These are phyloP conservation scores for Olivierus martensii DNA, from an alignment of 1,140 invertebrate species.

Conservation along the genomic window DNA sequence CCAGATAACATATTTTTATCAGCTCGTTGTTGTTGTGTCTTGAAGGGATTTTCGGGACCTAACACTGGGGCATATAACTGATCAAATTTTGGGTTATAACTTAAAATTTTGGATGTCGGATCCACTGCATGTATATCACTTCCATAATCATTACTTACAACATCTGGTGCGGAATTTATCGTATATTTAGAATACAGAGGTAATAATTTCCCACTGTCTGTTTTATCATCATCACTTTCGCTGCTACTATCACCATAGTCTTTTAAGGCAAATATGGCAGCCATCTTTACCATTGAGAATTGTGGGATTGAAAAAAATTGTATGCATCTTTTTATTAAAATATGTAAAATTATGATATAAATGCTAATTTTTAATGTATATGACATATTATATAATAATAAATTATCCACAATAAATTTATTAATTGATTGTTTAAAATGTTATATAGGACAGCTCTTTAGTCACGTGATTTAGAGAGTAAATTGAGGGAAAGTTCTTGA, in stretches of 20 bases:
- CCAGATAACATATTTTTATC: slow-evolving; percentile 85
- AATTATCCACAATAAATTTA: no score
- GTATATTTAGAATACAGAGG: background rate
- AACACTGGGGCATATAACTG: slow-evolving; percentile 84
- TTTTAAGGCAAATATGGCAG: slow-evolving; percentile 5
- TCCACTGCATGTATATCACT: slow-evolving; percentile 42
- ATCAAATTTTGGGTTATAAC: slow-evolving; percentile 88
- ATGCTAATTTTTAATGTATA: no score
- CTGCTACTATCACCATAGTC: slow-evolving; percentile 11
- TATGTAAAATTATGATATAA: no score
- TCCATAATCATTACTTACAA: slow-evolving; percentile 42
- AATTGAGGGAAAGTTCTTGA: no score
- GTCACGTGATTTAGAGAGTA: no score
- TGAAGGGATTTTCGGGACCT: slow-evolving; percentile 81
- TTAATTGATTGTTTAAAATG: no score
- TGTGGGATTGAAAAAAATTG: no score
- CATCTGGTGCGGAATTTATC: slow-evolving; percentile 55
- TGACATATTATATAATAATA: no score
- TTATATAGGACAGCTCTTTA: no score
- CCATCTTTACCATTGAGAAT: background rate
- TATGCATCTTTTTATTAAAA: no score
- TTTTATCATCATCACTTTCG: background rate
- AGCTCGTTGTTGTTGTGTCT: slow-evolving; percentile 73
- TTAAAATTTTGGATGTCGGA: slow-evolving; percentile 60
- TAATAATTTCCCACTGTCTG: background rate